phyloP scores from a whole-genome alignment of 2,113 vertebrate species.

The Pachypanchax playfairii region DNA sequence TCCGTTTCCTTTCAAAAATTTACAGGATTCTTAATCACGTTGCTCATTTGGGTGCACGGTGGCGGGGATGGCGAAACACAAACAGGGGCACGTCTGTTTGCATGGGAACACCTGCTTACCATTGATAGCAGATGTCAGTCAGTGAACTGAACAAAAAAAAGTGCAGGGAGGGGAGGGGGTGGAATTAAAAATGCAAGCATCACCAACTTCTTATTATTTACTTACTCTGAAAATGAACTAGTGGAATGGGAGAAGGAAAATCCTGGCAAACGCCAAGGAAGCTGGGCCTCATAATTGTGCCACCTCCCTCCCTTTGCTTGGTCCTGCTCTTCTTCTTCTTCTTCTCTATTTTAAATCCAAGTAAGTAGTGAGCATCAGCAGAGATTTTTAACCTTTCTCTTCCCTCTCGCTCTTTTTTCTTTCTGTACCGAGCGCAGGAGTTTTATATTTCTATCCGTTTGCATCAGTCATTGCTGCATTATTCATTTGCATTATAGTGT shows the following conservation, averaged over 20 bases:
- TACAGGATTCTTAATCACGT: constrained; percentile 99
- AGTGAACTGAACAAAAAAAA: constrained; percentile 88
- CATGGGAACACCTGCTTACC: constrained; percentile 99
- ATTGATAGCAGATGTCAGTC: constrained; percentile 99
- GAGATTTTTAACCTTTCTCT: constrained; percentile 38
- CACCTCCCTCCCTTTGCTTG: constrained; percentile 26
- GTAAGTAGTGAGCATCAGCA: constrained; percentile 32
- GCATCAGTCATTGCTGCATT: constrained; percentile 82
- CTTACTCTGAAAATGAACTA: constrained; percentile 80
- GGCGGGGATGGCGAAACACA: constrained; percentile 94
- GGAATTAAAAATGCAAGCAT: constrained; percentile 84
- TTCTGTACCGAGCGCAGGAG: constrained; percentile 24
- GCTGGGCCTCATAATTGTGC: constrained; percentile 73
- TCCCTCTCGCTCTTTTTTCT: constrained; percentile 15
- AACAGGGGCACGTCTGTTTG: constrained; percentile 98
- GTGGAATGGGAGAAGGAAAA: constrained; percentile 68
- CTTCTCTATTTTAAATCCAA: constrained; percentile 27
- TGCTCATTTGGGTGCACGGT: constrained; percentile 97
- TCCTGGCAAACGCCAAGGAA: constrained; percentile 67
- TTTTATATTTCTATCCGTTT: constrained; percentile 79
- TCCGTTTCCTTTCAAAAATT: constrained; percentile 99
- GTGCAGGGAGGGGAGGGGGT: constrained; percentile 70
- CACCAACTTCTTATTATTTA: constrained; percentile 85
- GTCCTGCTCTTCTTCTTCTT: constrained; percentile 1
- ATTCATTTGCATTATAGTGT: constrained; percentile 82